phyloP scores from a whole-genome alignment of 1,140 invertebrate genomes.

The Dreissena polymorpha region DNA sequence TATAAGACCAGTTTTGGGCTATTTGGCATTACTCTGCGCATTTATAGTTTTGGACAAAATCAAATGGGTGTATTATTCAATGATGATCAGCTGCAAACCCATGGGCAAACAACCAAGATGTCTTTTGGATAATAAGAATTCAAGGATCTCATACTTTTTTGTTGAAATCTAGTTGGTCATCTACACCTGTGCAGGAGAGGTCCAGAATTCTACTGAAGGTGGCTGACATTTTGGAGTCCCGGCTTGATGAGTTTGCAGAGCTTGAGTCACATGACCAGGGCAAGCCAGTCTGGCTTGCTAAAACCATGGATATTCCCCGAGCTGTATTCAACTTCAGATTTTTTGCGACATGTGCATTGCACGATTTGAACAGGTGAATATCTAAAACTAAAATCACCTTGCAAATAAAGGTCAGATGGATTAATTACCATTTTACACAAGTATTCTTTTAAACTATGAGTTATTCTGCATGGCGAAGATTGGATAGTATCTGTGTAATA shows the following conservation, averaged over 20 bases:
- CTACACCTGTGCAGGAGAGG: slow-evolving; percentile 66
- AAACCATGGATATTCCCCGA: slow-evolving; percentile 82
- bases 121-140: too few relatives aligned
- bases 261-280: slow-evolving; percentile 84
- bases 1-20: too few relatives aligned
- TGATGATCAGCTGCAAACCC: too few relatives aligned
- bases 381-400: too few relatives aligned
- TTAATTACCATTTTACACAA: background rate
- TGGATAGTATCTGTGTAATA: too few relatives aligned
- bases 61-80: too few relatives aligned
- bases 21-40: too few relatives aligned
- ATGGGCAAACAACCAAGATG: too few relatives aligned
- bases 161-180: slow-evolving; percentile 69
- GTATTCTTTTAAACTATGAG: background rate
- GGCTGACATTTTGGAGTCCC: slow-evolving; percentile 82
- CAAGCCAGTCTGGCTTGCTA: slow-evolving; percentile 82
- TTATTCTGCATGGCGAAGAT: background rate
- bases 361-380: slow-evolving; percentile 79
- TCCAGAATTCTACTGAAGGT: slow-evolving; percentile 77
- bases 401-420: too few relatives aligned
- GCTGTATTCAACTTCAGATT: slow-evolving; percentile 82
- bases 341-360: slow-evolving; percentile 81
- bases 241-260: slow-evolving; percentile 81
- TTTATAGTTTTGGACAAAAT: too few relatives aligned
- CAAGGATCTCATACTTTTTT: too few relatives aligned